A percentile compares a stretch with the other conserved stretches of the same genome.
These are phyloP conservation scores for Limnephilus marmoratus DNA, from an alignment of 2,888 invertebrate genomes.

Conservation along the genomic window DNA sequence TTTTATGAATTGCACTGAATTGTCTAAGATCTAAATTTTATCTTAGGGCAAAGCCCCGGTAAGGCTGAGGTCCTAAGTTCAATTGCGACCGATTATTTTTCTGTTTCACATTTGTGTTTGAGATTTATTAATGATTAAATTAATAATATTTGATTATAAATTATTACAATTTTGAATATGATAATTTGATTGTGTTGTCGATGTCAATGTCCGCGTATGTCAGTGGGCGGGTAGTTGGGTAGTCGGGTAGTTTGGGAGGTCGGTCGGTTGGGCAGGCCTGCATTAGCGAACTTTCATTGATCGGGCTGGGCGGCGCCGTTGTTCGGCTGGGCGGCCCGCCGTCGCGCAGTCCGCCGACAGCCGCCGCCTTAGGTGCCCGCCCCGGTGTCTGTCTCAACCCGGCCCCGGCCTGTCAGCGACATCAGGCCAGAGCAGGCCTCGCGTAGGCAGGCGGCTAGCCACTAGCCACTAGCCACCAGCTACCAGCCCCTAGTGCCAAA, in stretches of 20 bases:
- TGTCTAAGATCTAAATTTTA: no score
- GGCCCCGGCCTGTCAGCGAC: slow-evolving; percentile 50
- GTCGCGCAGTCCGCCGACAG: slow-evolving; percentile 58
- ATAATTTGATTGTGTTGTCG: not conserved
- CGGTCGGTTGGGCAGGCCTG: slow-evolving; percentile 56
- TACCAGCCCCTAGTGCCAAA: no score
- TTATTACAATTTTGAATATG: no score
- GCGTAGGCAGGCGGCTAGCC: slow-evolving; percentile 7
- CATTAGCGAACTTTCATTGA: slow-evolving; percentile 71
- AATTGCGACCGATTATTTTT: no score
- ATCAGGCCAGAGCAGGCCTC: slow-evolving; percentile 7
- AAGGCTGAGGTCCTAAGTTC: no score
- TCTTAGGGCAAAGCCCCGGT: no score
- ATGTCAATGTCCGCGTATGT: not conserved
- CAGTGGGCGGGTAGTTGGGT: not conserved
- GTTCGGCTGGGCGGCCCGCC: slow-evolving; percentile 68
- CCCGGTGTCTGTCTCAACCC: slow-evolving; percentile 57
- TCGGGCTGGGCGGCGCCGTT: slow-evolving; percentile 68
- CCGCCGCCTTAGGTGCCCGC: slow-evolving; percentile 34
- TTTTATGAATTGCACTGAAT: no score
- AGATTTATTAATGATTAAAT: no score
- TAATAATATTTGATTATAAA: no score
- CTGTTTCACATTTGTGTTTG: no score
- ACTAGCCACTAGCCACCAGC: not conserved
- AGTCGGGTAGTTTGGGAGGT: not conserved